phyloP scores from a whole-genome alignment of 2,113 vertebrate species.

The Marcusenius ussheri region DNA sequence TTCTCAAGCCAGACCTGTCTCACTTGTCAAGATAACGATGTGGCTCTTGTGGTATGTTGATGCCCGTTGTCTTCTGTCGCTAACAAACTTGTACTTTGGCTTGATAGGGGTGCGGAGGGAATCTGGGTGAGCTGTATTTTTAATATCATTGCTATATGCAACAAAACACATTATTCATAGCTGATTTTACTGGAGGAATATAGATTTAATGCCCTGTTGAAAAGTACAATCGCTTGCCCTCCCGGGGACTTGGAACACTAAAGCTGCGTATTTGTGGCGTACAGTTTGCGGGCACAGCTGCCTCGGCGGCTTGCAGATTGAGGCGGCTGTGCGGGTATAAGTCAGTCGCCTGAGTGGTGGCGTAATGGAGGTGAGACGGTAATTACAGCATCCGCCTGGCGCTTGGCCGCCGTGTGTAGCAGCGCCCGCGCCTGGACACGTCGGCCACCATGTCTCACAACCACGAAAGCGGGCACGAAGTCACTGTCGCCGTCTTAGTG shows the following conservation, averaged over 20 bases:
- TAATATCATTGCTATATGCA: neutral
- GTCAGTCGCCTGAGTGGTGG: neutral
- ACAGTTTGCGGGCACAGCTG: neutral
- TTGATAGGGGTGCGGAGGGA: neutral
- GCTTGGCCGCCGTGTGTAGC: neutral
- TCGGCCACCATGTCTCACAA: neutral
- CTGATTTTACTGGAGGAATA: neutral
- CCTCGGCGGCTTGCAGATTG: neutral
- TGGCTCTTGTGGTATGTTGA: neutral
- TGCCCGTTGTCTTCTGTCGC: neutral
- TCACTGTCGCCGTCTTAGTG: neutral
- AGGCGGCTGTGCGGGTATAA: neutral
- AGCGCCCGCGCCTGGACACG: neutral
- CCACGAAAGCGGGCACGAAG: no score
- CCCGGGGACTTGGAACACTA: neutral
- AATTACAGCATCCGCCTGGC: conserved; percentile 18
- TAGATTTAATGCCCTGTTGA: neutral
- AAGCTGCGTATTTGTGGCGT: neutral
- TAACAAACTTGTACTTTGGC: neutral
- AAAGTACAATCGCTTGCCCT: neutral
- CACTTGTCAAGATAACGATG: neutral
- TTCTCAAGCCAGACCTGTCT: neutral
- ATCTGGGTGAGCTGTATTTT: neutral
- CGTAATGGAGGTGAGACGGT: neutral
- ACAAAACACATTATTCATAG: neutral